These are phyloP conservation scores for Ptychochromis oligacanthus DNA, from an alignment of 2,113 vertebrate genomes.

Conservation along the genomic window DNA sequence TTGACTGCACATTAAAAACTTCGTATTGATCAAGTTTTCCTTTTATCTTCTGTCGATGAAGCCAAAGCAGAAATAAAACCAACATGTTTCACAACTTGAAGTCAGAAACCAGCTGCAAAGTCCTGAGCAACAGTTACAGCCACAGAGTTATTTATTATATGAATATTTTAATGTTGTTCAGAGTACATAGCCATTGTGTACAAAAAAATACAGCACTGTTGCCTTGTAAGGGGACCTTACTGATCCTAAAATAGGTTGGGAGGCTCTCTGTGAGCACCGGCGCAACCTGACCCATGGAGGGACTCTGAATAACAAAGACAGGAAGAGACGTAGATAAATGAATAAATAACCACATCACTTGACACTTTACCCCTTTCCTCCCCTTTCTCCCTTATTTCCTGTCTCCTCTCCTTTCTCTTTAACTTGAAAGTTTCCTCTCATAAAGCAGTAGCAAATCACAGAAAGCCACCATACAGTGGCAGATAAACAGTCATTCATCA, in stretches of 20 bases:
- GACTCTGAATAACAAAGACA: conserved; percentile 74
- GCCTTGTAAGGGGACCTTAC: background rate
- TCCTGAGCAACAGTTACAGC: background rate
- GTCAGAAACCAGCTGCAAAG: background rate
- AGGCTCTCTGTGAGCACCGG: background rate
- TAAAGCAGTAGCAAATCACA: background rate
- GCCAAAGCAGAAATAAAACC: background rate
- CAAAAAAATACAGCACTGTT: background rate
- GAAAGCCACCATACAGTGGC: background rate
- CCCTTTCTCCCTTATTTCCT: conserved; percentile 20
- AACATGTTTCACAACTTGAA: background rate
- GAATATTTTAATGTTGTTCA: background rate
- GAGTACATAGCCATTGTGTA: background rate
- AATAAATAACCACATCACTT: conserved; percentile 68
- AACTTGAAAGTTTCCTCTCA: background rate
- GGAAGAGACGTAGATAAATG: conserved; percentile 79
- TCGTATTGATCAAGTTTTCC: background rate
- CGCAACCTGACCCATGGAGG: conserved; percentile 50
- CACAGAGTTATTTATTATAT: background rate
- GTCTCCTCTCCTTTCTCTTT: conserved; percentile 11
- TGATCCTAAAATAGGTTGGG: conserved; percentile 17
- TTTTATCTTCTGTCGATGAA: background rate
- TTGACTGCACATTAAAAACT: background rate
- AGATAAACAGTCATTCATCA: background rate
- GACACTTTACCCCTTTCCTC: conserved; percentile 31